Conservation (phyloP, 1,140 invertebrate species). For the Drosophila teissieri region DNA sequence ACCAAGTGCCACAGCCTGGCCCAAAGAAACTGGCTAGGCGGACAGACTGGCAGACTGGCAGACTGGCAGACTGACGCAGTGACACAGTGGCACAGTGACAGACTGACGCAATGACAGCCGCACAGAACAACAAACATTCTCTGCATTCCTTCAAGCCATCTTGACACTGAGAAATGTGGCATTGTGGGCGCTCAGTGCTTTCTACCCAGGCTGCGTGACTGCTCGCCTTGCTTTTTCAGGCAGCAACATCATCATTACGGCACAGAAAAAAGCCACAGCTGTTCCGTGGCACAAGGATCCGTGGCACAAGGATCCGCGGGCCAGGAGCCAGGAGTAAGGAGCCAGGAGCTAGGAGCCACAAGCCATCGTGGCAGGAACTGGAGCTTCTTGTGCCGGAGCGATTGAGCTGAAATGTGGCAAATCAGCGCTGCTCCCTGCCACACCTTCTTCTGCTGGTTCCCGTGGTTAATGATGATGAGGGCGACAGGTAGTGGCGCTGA, state of each 20-base stretch:
- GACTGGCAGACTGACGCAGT: background rate
- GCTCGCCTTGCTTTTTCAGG: slow-evolving; percentile 1
- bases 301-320: slow-evolving; percentile 5
- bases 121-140: slow-evolving; percentile 33
- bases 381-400: slow-evolving; percentile 19
- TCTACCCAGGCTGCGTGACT: background rate
- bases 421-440: slow-evolving; percentile 35
- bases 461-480: slow-evolving; percentile 51
- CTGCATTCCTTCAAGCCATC: slow-evolving; percentile 39
- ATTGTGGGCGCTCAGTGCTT: slow-evolving; percentile 27
- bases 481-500: slow-evolving; percentile 5
- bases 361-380: slow-evolving; percentile 6
- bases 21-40: slow-evolving; percentile 16
- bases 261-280: slow-evolving; percentile 32
- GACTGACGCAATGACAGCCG: slow-evolving; percentile 33
- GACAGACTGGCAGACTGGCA: background rate
- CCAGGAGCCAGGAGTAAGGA: slow-evolving; percentile 4
- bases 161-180: slow-evolving; percentile 45
- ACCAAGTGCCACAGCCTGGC: slow-evolving; percentile 15
- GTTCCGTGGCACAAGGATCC: slow-evolving; percentile 10
- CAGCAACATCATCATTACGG: slow-evolving; percentile 61
- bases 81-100: slow-evolving; percentile 12
- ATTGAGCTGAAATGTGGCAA: slow-evolving; percentile 47
- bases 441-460: slow-evolving; percentile 27
- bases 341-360: slow-evolving; percentile 14